Percentiles rank a stretch among this genome's conserved stretches.
These are phyloP conservation scores for Hydriomena furcata DNA, from an alignment of 2,888 invertebrate genomes.

Conservation along the genomic window DNA sequence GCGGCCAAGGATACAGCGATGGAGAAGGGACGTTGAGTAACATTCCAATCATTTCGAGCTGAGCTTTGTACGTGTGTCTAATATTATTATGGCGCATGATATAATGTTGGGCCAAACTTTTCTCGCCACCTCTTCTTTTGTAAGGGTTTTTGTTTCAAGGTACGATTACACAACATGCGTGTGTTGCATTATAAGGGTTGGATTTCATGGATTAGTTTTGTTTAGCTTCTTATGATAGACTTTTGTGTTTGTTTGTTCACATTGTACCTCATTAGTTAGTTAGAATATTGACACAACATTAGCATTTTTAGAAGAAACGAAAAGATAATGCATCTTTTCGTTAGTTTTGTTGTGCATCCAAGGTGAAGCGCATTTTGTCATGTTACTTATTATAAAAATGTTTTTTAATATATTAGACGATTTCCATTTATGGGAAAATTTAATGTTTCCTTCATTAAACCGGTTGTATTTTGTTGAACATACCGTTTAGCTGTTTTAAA, in stretches of 20 bases:
- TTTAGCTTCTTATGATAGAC: no score
- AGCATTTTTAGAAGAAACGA: no score
- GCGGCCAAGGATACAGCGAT: slow-evolving; percentile 52
- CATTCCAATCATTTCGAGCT: slow-evolving; percentile 49
- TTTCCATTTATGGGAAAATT: slow-evolving; percentile 42
- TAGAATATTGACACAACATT: no score
- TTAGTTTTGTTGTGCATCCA: slow-evolving; percentile 37
- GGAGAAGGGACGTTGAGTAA: slow-evolving; percentile 58
- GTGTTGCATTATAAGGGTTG: no score
- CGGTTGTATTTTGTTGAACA: slow-evolving; percentile 19
- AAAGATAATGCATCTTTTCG: no score
- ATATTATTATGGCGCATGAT: slow-evolving; percentile 8
- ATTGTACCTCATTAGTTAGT: no score
- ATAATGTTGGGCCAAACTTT: not conserved
- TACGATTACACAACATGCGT: no score
- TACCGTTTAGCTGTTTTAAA: not conserved
- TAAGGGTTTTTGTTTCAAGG: no score
- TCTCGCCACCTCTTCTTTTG: not conserved
- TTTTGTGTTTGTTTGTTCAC: no score
- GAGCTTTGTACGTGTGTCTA: slow-evolving; percentile 23
- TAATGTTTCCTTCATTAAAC: slow-evolving; percentile 21
- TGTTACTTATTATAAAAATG: slow-evolving; percentile 46
- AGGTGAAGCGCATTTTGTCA: slow-evolving; percentile 43
- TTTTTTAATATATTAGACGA: slow-evolving; percentile 36
- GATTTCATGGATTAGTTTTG: no score